A percentile compares a stretch with the other conserved stretches of the same genome.
These are phyloP conservation scores for Diachasma alloeum DNA, from an alignment of 1,140 invertebrate species.

Conservation along the genomic window DNA sequence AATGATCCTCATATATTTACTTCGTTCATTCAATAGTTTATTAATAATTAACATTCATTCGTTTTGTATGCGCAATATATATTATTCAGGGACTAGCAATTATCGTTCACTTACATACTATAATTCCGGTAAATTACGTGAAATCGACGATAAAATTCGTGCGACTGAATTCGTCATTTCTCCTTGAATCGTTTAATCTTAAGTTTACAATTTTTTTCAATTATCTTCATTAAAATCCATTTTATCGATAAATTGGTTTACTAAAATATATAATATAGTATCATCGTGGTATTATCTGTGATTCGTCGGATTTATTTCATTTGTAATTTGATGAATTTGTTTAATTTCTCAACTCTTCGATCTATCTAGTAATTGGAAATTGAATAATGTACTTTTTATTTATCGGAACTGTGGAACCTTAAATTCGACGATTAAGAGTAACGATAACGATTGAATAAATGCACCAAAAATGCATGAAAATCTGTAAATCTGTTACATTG, in stretches of 20 bases:
- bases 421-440: conserved; percentile 3
- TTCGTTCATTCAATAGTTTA: conserved; percentile 10
- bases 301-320: conserved; percentile 30
- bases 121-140: conserved; percentile 42
- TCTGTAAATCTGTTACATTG: neutral
- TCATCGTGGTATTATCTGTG: conserved; percentile 28
- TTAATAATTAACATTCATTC: conserved; percentile 14
- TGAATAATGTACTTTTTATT: neutral
- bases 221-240: conserved; percentile 9
- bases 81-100: conserved; percentile 54
- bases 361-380: conserved; percentile 12
- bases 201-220: conserved; percentile 21
- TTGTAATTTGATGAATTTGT: neutral
- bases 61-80: conserved; percentile 25
- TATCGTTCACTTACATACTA: conserved; percentile 40
- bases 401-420: conserved; percentile 9
- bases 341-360: neutral
- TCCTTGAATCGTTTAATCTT: neutral
- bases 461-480: conserved; percentile 13
- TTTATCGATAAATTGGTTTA: conserved; percentile 40
- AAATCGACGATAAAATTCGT: conserved; percentile 26
- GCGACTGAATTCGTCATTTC: neutral
- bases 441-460: conserved; percentile 11
- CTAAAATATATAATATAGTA: conserved; percentile 43
- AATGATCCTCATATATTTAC: conserved; percentile 6